Conservation (phyloP, 2,888 invertebrate genomes). For the Calliopum simillimum region DNA sequence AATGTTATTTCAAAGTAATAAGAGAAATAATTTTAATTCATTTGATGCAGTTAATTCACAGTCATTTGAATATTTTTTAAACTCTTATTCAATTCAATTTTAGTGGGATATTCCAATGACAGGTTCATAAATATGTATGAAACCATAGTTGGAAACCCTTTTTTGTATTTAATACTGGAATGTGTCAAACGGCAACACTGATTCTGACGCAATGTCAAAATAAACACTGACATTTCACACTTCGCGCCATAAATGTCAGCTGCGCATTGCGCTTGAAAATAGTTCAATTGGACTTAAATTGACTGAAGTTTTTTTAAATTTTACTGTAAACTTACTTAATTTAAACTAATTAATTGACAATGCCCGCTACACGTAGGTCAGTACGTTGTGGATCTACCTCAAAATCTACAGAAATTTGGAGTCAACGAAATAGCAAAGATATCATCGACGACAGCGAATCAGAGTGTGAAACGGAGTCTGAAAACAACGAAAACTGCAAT, state of each 20-base stretch:
- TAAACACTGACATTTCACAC: too few species aligned
- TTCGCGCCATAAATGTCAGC: slow-evolving; percentile 13
- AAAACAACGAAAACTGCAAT: slow-evolving; percentile 60
- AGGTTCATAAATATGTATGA: too few species aligned
- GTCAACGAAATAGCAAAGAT: slow-evolving; percentile 49
- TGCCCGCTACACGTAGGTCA: slow-evolving; percentile 62
- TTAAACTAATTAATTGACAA: slow-evolving; percentile 42
- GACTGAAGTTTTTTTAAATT: neutral
- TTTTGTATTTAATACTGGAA: too few species aligned
- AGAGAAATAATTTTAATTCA: too few species aligned
- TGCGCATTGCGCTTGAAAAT: neutral
- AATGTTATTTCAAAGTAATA: too few species aligned
- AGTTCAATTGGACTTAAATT: slow-evolving; percentile 14
- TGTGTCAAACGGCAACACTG: too few species aligned
- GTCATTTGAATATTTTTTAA: too few species aligned
- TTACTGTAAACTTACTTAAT: neutral
- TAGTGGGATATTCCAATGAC: too few species aligned
- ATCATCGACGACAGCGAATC: slow-evolving; percentile 48
- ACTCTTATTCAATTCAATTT: too few species aligned
- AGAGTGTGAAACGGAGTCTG: slow-evolving; percentile 45
- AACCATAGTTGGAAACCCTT: too few species aligned
- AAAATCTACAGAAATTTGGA: slow-evolving; percentile 53
- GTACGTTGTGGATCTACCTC: slow-evolving; percentile 54
- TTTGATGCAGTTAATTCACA: too few species aligned
- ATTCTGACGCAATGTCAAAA: too few species aligned